A percentile compares a stretch with the other conserved stretches of the same genome.
These are phyloP conservation scores for Ormyrus rosae DNA, from an alignment of 2,888 invertebrate species.

Conservation along the genomic window DNA sequence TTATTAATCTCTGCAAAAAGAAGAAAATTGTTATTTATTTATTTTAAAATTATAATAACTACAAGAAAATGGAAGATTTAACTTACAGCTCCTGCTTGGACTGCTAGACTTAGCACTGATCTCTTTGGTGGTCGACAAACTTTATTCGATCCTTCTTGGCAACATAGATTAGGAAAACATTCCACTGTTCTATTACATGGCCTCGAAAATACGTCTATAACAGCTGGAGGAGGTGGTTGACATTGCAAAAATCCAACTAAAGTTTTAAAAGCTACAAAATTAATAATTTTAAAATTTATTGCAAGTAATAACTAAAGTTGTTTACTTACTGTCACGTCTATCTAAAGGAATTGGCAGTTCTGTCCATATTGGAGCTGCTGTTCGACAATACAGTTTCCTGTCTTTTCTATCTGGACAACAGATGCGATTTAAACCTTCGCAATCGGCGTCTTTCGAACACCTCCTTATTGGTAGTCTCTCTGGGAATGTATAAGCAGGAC, in stretches of 20 bases:
- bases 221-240: constrained; percentile 82
- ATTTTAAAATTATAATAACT: neutral
- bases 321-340: constrained; percentile 75
- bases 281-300: neutral
- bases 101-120: constrained; percentile 82
- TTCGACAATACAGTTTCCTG: constrained; percentile 82
- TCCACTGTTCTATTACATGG: constrained; percentile 84
- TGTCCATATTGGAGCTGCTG: constrained; percentile 82
- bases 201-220: constrained; percentile 84
- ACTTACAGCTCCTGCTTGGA: constrained; percentile 79
- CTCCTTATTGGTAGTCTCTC: constrained; percentile 84
- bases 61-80: neutral
- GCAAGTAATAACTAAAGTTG: neutral
- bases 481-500: constrained; percentile 82
- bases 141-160: constrained; percentile 85
- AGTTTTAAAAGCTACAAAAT: constrained; percentile 63
- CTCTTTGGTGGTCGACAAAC: constrained; percentile 86
- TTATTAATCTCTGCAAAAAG: constrained; percentile 56
- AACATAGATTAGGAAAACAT: constrained; percentile 88
- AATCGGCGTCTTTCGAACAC: constrained; percentile 83
- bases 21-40: neutral
- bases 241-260: constrained; percentile 83
- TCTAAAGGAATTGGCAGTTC: constrained; percentile 79
- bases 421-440: constrained; percentile 81
- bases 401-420: constrained; percentile 84